Conservation (phyloP, 1,140 invertebrate species). For the Leptoteleia sp. region DNA sequence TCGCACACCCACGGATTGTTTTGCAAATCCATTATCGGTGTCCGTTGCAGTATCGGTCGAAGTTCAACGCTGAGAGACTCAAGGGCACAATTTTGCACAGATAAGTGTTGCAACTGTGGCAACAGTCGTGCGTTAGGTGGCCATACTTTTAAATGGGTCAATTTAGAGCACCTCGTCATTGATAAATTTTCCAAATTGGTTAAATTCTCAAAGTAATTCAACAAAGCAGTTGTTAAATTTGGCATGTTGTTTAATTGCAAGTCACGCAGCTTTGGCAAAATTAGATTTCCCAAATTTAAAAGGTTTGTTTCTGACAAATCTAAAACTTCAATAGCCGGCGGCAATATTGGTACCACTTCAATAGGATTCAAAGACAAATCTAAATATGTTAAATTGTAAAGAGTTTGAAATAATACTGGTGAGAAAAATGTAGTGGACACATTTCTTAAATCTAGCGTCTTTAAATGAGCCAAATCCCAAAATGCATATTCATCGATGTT, state of each 20-base stretch:
- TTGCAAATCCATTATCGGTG: constrained; percentile 72
- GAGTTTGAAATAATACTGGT: constrained; percentile 69
- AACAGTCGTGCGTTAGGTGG: constrained; percentile 66
- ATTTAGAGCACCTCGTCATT: constrained; percentile 65
- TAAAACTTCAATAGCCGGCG: constrained; percentile 66
- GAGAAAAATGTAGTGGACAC: constrained; percentile 71
- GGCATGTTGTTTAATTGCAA: constrained; percentile 73
- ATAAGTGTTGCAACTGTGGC: constrained; percentile 72
- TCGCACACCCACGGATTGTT: constrained; percentile 80
- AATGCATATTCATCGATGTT: constrained; percentile 76
- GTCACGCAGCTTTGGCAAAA: constrained; percentile 68
- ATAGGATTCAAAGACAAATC: constrained; percentile 77
- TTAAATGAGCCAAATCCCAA: constrained; percentile 67
- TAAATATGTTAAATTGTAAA: constrained; percentile 70
- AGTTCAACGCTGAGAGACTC: constrained; percentile 69
- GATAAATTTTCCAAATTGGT: constrained; percentile 72
- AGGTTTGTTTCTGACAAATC: constrained; percentile 76
- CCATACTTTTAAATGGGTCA: constrained; percentile 66
- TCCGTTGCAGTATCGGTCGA: constrained; percentile 72
- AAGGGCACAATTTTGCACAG: constrained; percentile 70
- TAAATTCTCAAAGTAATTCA: constrained; percentile 77
- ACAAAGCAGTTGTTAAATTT: constrained; percentile 68
- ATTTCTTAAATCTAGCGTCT: constrained; percentile 73
- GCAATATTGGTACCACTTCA: constrained; percentile 70
- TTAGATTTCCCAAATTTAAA: constrained; percentile 61